Percentiles rank a stretch among this genome's conserved stretches.
Evolutionary conservation across 2,888 invertebrate species (phyloP).

Genomic region (Busseola fusca): DNA sequence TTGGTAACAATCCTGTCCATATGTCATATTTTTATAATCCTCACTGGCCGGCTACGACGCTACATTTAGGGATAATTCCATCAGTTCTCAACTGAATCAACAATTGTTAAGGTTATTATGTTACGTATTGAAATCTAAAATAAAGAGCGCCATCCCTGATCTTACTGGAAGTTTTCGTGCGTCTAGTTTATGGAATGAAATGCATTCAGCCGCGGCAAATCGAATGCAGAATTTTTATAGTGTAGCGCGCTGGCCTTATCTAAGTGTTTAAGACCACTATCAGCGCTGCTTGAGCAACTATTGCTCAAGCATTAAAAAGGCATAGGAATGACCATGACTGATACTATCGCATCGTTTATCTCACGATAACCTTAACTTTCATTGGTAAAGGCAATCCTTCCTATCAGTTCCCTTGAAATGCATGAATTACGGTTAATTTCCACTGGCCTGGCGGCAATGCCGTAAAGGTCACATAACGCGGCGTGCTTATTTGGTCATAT

Average conservation of each 20-base stretch:
- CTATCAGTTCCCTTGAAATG: conserved; percentile 39
- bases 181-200: conserved; percentile 6
- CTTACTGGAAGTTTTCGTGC: background rate
- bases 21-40: conserved; percentile 13
- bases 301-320: conserved; percentile 21
- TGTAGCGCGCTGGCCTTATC: conserved; percentile 18
- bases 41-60: background rate
- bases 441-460: background rate
- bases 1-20: background rate
- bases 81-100: conserved; percentile 7
- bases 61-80: conserved; percentile 25
- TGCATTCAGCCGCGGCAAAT: background rate
- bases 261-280: conserved; percentile 12
- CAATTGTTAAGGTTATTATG: background rate
- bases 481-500: background rate
- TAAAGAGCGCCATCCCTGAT: background rate
- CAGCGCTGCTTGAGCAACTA: background rate
- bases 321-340: conserved; percentile 29
- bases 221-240: background rate
- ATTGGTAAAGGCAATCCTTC: background rate
- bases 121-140: background rate
- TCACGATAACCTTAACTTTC: conserved; percentile 33
- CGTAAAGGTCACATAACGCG: conserved; percentile 2
- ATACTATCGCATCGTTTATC: conserved; percentile 29
- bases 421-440: conserved; percentile 18